Evolutionary conservation across 1,140 invertebrate genomes (phyloP).

Genomic region (Chrysomallon squamiferum): DNA sequence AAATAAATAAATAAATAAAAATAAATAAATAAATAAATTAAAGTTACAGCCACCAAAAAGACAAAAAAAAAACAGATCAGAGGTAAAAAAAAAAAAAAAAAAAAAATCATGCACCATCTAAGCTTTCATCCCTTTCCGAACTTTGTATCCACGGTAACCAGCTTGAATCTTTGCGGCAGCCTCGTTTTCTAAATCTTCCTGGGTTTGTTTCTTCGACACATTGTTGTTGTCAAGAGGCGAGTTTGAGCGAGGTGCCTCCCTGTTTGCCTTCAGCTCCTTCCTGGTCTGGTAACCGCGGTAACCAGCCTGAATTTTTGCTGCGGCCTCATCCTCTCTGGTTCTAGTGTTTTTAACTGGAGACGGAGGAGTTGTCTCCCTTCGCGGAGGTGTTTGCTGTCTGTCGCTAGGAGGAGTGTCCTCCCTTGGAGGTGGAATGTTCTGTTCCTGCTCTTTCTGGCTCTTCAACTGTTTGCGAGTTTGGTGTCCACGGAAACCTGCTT

Average conservation of each 20-base stretch:
- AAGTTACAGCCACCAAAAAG: too few species aligned
- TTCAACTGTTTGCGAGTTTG: constrained; percentile 72
- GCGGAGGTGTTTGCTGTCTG: background rate
- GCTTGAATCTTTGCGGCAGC: constrained; percentile 77
- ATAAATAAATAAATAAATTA: too few species aligned
- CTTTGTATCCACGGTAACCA: constrained; percentile 74
- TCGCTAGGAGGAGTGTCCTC: background rate
- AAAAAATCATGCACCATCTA: too few species aligned
- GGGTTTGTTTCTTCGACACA: background rate
- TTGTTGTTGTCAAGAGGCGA: background rate
- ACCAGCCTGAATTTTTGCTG: constrained; percentile 74
- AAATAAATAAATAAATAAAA: too few species aligned
- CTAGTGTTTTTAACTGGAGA: background rate
- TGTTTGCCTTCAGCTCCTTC: constrained; percentile 37
- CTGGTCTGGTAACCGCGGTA: constrained; percentile 41
- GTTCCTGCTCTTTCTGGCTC: background rate
- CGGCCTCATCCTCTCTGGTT: constrained; percentile 59
- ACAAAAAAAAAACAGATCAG: too few species aligned
- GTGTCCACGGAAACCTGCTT: constrained; percentile 76
- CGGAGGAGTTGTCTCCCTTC: constrained; percentile 1
- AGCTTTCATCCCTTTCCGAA: constrained; percentile 69
- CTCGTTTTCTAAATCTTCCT: background rate
- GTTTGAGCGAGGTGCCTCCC: background rate
- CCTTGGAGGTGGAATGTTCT: background rate
- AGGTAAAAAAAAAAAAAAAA: too few species aligned